Percentiles rank a stretch among this genome's conserved stretches.
These are phyloP conservation scores for Oscheius myriophilus DNA, from an alignment of 2,888 invertebrate species.

Conservation along the genomic window DNA sequence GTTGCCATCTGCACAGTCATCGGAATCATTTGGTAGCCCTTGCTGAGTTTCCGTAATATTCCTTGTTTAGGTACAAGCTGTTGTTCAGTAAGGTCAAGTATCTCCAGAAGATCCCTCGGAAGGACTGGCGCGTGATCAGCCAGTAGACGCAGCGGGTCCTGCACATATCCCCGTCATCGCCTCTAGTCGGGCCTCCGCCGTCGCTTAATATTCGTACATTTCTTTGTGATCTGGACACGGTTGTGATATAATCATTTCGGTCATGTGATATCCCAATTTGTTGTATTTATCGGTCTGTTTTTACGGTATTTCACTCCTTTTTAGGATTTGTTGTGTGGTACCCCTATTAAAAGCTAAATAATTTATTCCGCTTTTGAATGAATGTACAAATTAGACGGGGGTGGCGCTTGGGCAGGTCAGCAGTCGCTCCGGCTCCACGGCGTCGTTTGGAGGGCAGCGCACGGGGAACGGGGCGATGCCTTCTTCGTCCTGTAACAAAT, in stretches of 20 bases:
- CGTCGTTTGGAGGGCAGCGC: conserved; percentile 45
- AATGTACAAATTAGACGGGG: conserved; percentile 11
- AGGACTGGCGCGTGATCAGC: conserved; percentile 67
- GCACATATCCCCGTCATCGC: conserved; percentile 6
- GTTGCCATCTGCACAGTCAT: conserved; percentile 65
- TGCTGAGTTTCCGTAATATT: conserved; percentile 26
- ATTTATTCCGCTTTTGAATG: neutral
- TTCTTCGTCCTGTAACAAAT: conserved; percentile 53
- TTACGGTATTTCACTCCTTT: conserved; percentile 7
- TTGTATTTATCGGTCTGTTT: conserved; percentile 31
- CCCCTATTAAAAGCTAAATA: conserved; percentile 11
- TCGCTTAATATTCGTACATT: conserved; percentile 10
- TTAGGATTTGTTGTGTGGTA: conserved; percentile 3
- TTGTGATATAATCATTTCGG: conserved; percentile 16
- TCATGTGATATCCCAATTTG: conserved; percentile 26
- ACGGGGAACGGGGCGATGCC: conserved; percentile 50
- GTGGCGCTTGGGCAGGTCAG: conserved; percentile 36
- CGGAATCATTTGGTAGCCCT: conserved; percentile 63
- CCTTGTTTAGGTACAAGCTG: conserved; percentile 55
- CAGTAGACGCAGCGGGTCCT: conserved; percentile 8
- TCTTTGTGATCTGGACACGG: conserved; percentile 9
- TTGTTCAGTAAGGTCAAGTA: conserved; percentile 65
- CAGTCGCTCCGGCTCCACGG: conserved; percentile 36
- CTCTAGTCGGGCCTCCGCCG: conserved; percentile 16
- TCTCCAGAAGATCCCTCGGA: conserved; percentile 67